Conservation (phyloP, 1,140 invertebrate species). For the Drepana arcuata region DNA sequence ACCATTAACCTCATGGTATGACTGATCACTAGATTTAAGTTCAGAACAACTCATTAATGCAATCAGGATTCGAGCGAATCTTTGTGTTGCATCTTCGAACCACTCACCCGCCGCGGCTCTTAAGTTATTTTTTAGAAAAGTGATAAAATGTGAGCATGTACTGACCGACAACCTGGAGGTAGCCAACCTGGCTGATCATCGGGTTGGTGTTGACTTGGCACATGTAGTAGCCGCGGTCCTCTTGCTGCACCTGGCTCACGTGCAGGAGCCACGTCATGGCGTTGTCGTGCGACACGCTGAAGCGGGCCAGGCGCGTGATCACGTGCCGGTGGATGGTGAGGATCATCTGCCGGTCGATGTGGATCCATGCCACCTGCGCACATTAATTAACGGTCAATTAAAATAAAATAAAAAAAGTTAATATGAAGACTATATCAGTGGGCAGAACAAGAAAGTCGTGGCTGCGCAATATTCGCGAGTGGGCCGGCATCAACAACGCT, state of each 20-base stretch:
- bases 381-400: no score
- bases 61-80: no score
- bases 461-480: no score
- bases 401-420: slow-evolving; percentile 2
- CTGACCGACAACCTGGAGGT: slow-evolving; percentile 94
- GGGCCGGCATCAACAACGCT: no score
- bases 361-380: slow-evolving; percentile 93
- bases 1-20: no score
- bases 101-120: no score
- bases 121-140: neutral
- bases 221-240: slow-evolving; percentile 93
- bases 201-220: slow-evolving; percentile 96
- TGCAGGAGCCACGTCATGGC: slow-evolving; percentile 93
- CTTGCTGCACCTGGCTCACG: slow-evolving; percentile 88
- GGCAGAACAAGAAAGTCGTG: no score
- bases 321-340: slow-evolving; percentile 92
- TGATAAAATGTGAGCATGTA: slow-evolving; percentile 17
- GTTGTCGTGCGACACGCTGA: slow-evolving; percentile 91
- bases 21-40: no score
- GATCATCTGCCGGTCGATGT: slow-evolving; percentile 95
- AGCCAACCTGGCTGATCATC: slow-evolving; percentile 95
- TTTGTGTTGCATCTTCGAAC: no score
- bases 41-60: no score
- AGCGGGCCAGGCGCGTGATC: slow-evolving; percentile 88
- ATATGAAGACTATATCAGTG: neutral